Evolutionary conservation across 2,888 invertebrate species (phyloP).

Genomic region (Volucella zonaria): DNA sequence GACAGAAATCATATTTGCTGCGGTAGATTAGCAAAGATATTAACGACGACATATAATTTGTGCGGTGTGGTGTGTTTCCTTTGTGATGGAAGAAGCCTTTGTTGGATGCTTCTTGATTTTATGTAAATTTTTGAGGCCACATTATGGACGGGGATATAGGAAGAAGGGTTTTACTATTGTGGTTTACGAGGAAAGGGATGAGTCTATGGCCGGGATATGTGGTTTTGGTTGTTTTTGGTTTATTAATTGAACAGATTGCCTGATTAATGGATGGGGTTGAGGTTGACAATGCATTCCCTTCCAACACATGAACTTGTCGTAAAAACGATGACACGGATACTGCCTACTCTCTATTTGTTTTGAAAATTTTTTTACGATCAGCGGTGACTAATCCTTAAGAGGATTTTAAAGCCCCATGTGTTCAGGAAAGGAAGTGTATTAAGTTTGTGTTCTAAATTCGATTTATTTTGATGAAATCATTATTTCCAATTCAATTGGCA

Average conservation of each 20-base stretch:
- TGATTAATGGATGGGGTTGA: constrained; percentile 50
- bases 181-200: constrained; percentile 27
- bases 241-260: constrained; percentile 67
- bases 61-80: constrained; percentile 36
- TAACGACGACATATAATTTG: constrained; percentile 71
- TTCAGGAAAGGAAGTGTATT: no score
- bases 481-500: no score
- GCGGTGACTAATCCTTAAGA: constrained; percentile 24
- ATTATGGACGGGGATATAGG: constrained; percentile 5
- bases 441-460: no score
- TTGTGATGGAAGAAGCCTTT: constrained; percentile 12
- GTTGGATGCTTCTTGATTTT: constrained; percentile 65
- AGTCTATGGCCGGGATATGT: constrained; percentile 16
- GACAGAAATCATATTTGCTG: constrained; percentile 74
- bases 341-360: not conserved
- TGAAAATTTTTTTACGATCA: constrained; percentile 24
- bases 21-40: constrained; percentile 73
- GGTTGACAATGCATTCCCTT: constrained; percentile 45
- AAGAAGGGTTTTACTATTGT: constrained; percentile 29
- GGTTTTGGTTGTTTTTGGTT: constrained; percentile 35
- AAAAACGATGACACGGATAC: constrained; percentile 5
- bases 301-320: constrained; percentile 45
- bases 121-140: constrained; percentile 60
- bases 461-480: no score
- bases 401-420: not conserved